These are phyloP conservation scores for Cinara cedri DNA, from an alignment of 2,888 invertebrate genomes.

Conservation along the genomic window DNA sequence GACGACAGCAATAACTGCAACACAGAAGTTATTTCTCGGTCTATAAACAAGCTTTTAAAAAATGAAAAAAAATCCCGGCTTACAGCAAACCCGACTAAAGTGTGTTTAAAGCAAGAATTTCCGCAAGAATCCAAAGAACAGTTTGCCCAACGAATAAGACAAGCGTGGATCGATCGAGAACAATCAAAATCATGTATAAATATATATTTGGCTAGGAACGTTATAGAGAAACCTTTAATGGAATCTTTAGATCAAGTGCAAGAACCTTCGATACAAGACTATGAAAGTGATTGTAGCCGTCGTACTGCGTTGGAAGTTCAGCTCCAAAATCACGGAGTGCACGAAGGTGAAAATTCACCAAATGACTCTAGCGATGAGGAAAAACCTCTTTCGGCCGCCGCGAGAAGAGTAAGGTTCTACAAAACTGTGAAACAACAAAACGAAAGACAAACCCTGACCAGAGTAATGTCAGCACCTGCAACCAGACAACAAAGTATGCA, in stretches of 20 bases:
- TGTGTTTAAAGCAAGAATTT: constrained; percentile 41
- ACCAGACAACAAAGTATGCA: constrained; percentile 21
- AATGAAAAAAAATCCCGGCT: constrained; percentile 39
- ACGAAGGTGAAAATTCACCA: constrained; percentile 18
- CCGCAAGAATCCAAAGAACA: constrained; percentile 62
- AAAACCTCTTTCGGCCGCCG: constrained; percentile 47
- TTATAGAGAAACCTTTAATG: constrained; percentile 37
- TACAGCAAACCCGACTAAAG: constrained; percentile 45
- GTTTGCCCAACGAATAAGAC: constrained; percentile 65
- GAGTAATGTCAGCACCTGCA: constrained; percentile 50
- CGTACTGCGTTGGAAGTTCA: constrained; percentile 42
- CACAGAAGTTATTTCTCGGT: constrained; percentile 15
- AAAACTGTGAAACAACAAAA: constrained; percentile 29
- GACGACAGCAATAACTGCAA: constrained; percentile 7
- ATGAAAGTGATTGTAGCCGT: neutral
- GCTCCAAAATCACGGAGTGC: neutral
- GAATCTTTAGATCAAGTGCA: neutral
- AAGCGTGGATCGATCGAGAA: constrained; percentile 66
- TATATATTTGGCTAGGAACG: constrained; percentile 49
- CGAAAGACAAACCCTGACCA: constrained; percentile 5
- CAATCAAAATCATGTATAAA: constrained; percentile 50
- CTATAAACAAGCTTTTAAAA: constrained; percentile 34
- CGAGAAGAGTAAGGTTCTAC: constrained; percentile 49
- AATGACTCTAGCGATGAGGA: constrained; percentile 40
- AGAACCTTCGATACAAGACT: neutral